Evolutionary conservation across 1,140 invertebrate genomes (phyloP), one percentile per base, ranked within the genome.

Genomic region (Hesperophylax magnus): DNA sequence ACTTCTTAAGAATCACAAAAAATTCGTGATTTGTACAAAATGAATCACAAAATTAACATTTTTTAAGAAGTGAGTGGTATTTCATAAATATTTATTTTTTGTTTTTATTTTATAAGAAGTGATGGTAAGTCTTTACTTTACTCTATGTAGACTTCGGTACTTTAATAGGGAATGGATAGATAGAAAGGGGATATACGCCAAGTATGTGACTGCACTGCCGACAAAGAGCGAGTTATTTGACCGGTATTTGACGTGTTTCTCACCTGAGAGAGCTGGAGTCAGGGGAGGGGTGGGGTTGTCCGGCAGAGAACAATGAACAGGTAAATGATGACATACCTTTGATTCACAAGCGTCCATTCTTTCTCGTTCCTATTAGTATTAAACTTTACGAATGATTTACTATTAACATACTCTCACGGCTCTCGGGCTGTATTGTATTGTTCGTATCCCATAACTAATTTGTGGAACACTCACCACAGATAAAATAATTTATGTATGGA

Each of bases 391-490:
- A 31, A 34, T 76, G 53, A 76, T 76, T 76, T 76, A 76, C 27
- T 76, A 76, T 76, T 58, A n/a, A 76, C 72, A 76, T 60, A 76
- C 72, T 76, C 72, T 76, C 72, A 76, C 72, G 72, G 56, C 47
- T 53, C 69, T 54, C 24, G 11, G 72, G n/a, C 5, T 20, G 34
- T 60, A 76, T 31, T n/a, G 72, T 34, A 75, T 75, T 75, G 54
- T 76, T 76, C 53, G 11, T 18, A 31, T 11, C 53, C 17, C 24
- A 31, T 34, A 76, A 34, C 31, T 69, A 39, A 39, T 7, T n/a
- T 18, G 34, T 69, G 31, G 31, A 69, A 47, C 65, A 69, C 63
- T 67, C 65, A 39, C 65, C 24, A 24, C 27, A 61, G 20, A 24
- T 61, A 22, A 15, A 27, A 24, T 47, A 47, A 47, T 27, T 14